Evolutionary conservation across 2,797 vertebrate genomes (phyloP), one percentile per base, ranked within the genome.

Genomic region (Anguilla anguilla): DNA sequence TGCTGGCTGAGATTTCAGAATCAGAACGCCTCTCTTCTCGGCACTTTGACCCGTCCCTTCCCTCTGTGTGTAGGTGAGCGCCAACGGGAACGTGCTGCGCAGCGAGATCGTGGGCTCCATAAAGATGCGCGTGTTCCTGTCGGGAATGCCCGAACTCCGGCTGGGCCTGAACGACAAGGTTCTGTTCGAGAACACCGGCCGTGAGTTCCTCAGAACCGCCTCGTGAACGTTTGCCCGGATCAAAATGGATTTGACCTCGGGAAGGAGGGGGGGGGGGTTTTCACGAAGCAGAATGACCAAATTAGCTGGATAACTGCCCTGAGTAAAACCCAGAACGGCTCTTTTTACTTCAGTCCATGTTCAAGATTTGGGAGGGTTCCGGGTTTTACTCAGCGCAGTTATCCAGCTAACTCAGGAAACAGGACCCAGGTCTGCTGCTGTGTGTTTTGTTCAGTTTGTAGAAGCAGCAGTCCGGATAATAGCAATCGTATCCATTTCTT

Each of bases 61-160:
- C 28, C 86, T 28, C n/a, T 3, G 39, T 13, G 15, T 31, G 6
- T 88, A 99, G 99, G 99, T 99, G 83, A 99, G 98, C 86, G 99
- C 99, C 92, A 99, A 99, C 0, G 98, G 98, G 0, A 99, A 99
- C 0, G 99, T 99, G 0, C 92, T 99, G 0, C 96, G 99, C 64
- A 99, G 99, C 0, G 99, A 99, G 94, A 99, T 99, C 0, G 99
- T 99, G 0, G 99, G 99, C 22, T 99, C 98, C 92, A 99, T 99
- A 86, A 99, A 99, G 93, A 99, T 99, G 99, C 95, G 99, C 0
- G 99, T 99, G 0, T 99, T 99, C 93, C 96, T 99, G 28, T 99
- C 98, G 0, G 99, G 99, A 55, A 99, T 99, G 99, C 99, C 99
- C 0, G 99, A 99, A 92, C 92, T 99, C 90, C 97, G 99, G 31